A percentile compares a stretch with the other conserved stretches of the same genome.
These are phyloP conservation scores for Drosophila arizonae DNA, from an alignment of 1,140 invertebrate genomes.

Conservation along the genomic window DNA sequence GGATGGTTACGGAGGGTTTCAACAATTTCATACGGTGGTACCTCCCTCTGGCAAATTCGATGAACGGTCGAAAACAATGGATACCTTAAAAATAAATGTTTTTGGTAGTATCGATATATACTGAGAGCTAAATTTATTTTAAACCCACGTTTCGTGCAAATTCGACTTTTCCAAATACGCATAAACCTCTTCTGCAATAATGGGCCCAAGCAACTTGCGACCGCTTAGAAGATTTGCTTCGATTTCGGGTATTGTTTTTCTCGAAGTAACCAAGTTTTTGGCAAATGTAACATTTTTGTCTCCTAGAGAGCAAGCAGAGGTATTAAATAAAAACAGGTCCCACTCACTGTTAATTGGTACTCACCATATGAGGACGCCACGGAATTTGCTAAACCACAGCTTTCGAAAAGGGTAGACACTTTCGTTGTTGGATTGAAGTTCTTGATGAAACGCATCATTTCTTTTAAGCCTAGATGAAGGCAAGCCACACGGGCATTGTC, in stretches of 20 bases:
- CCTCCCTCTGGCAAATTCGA: constrained; percentile 92
- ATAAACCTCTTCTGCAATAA: constrained; percentile 97
- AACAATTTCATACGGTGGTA: constrained; percentile 90
- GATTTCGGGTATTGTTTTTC: constrained; percentile 94
- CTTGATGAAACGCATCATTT: constrained; percentile 97
- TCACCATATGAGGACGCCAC: constrained; percentile 98
- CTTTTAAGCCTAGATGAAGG: constrained; percentile 98
- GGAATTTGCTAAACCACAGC: constrained; percentile 99
- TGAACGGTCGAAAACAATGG: constrained; percentile 97
- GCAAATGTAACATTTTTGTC: constrained; percentile 97
- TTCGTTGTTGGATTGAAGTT: constrained; percentile 92
- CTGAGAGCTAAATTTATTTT: neutral
- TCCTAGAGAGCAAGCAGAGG: constrained; percentile 73
- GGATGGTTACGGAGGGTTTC: constrained; percentile 96
- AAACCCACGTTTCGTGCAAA: constrained; percentile 90
- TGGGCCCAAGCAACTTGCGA: constrained; percentile 97
- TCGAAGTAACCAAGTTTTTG: constrained; percentile 95
- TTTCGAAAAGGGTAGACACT: constrained; percentile 97
- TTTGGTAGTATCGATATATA: neutral
- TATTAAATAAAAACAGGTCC: neutral
- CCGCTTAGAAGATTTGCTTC: constrained; percentile 98
- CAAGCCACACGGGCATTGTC: constrained; percentile 99
- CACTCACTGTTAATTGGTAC: neutral
- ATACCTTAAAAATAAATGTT: constrained; percentile 85
- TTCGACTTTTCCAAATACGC: constrained; percentile 91